Evolutionary conservation across 2,113 vertebrate genomes (phyloP), one percentile per base, ranked within the genome.

Genomic region (Tupaia chinensis): DNA sequence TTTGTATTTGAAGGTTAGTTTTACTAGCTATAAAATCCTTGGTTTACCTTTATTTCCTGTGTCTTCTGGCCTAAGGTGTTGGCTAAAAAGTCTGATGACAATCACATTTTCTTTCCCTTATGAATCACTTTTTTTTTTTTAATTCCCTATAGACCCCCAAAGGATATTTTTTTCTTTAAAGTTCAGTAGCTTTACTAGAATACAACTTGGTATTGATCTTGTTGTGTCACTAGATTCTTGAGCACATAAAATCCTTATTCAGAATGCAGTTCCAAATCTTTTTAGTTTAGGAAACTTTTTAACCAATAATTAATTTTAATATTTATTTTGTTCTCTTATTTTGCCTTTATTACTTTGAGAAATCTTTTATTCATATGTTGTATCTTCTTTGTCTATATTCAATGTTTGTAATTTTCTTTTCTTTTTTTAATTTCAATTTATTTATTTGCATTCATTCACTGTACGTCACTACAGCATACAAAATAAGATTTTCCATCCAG

Each of bases 351-450:
- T 80, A 15, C 34, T 86, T 32, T 69, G 17, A 13, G 27, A 68
- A 81, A 76, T 80, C 61, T 87, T 73, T 93, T 96, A 44, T 63
- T 22, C 22, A 20, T n/a, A n/a, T 63, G 13, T 96, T 93, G 74
- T 74, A 56, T 78, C 81, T 76, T 87, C 91, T 90, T 93, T 89
- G 86, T 27, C 58, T 34, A 1, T 29, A 29, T 56, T 82, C 34
- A 84, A 19, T 93, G 58, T 84, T 72, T n/a, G n/a, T n/a, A n/a
- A n/a, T 32, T 32, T 32, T 32, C 2, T 32, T 32, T 32, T 32
- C 32, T 2, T 32, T 32, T 32, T 32, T 32, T n/a, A 32, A 32
- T 32, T 32, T 32, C 32, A 32, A 32, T 32, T 32, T 32, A 32
- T 32, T 32, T 32, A 32, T 32, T 32, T 32, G 32, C 2, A 32